Base-by-base conservation (phyloP, 2,797 vertebrate species). In the Sebastes minor region DNA sequence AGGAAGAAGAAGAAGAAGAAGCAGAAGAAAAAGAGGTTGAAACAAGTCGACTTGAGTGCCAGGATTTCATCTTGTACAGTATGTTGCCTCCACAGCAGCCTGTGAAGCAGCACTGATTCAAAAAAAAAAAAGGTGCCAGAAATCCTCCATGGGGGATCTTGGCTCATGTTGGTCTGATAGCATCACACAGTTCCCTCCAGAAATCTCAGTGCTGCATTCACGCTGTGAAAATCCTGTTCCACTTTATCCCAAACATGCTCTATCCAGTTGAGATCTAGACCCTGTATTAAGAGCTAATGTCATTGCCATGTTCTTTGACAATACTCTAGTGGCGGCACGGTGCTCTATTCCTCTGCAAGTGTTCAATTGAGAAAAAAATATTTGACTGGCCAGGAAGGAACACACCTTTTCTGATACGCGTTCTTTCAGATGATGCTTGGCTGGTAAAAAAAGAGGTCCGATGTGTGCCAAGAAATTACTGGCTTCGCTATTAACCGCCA, bases 141-240 rank as follows among this genome's bases (percentile, higher is more conserved):
- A 80, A 80, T 78, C 32, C 66, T 81, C 70, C 28, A 42, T 14
- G 2, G 63, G 63, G 52, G 64, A 78, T 83, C 42, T 30, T 49
- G 63, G 62, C 27, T 74, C 23, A 60, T 68, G 60, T 55, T 65
- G 62, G 63, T 85, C 63, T 81, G 81, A 79, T 81, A 65, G 60
- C 62, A 81, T 90, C 70, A 59, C 76, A 70, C 66, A n/a, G 55
- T 63, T 56, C 62, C 76, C 53, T 32, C 35, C 66, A 83, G 71
- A 83, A 79, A 80, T 83, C 14, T 61, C 81, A 83, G 72, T 16
- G 62, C 67, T 76, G 60, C 77, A 65, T 83, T 82, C 77, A 85
- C 73, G 70, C 80, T 83, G 83, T 78, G 75, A 78, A 81, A 85
- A 89, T 73, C 73, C 78, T 69, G 46, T 71, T 67, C 38, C 61